phyloP scores from a whole-genome alignment of 2,888 invertebrate genomes.

The Electrophaes corylata region DNA sequence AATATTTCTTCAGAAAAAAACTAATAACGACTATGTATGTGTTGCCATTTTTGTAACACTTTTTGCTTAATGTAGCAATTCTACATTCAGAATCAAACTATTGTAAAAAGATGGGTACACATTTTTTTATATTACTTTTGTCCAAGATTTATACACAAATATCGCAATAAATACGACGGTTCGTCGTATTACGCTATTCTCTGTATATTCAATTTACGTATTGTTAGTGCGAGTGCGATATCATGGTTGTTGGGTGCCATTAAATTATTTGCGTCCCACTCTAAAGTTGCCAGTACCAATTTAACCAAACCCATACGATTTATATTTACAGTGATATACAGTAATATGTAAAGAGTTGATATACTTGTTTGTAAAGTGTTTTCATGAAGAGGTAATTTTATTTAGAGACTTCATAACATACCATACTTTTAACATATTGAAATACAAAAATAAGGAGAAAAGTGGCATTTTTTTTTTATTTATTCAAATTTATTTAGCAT shows the following conservation, averaged over 20 bases:
- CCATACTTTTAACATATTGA: slow-evolving; percentile 2
- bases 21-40: too few species aligned
- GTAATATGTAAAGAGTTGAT: slow-evolving; percentile 33
- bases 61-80: not conserved
- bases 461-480: not conserved
- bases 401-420: slow-evolving; percentile 47
- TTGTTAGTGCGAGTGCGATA: slow-evolving; percentile 56
- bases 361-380: slow-evolving; percentile 36
- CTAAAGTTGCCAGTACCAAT: slow-evolving; percentile 10
- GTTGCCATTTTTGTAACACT: not conserved
- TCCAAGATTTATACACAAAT: not conserved
- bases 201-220: slow-evolving; percentile 12
- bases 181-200: not conserved
- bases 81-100: not conserved
- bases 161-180: not conserved
- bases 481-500: too few species aligned
- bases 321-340: slow-evolving; percentile 35
- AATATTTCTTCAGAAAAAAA: too few species aligned
- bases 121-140: not conserved
- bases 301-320: slow-evolving; percentile 20
- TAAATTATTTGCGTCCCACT: slow-evolving; percentile 29
- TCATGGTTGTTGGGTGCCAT: slow-evolving; percentile 44
- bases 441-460: too few species aligned
- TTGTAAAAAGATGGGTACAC: not conserved
- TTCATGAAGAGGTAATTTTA: slow-evolving; percentile 10